Evolutionary conservation across 1,140 invertebrate genomes (phyloP).

Genomic region (Ladona fulva): DNA sequence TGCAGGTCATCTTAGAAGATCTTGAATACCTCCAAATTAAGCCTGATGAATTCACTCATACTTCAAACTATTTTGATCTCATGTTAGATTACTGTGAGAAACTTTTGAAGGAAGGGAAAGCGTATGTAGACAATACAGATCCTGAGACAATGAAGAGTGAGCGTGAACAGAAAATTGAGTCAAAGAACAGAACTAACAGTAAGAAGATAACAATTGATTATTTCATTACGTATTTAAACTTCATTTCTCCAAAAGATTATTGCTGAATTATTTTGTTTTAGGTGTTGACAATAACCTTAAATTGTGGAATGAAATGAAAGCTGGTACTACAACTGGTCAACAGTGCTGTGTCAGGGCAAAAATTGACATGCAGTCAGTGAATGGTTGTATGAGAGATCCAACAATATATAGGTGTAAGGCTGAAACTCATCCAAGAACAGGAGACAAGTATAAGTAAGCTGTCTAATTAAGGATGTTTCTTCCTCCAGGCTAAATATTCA

Average conservation of each 20-base stretch:
- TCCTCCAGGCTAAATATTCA: no score
- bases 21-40: conserved; percentile 84
- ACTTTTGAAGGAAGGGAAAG: conserved; percentile 77
- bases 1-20: conserved; percentile 87
- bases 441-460: conserved; percentile 87
- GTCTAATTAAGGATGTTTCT: no score
- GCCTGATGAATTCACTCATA: conserved; percentile 88
- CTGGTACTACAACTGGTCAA: conserved; percentile 65
- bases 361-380: conserved; percentile 93
- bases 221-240: no score
- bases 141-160: conserved; percentile 91
- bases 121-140: conserved; percentile 95
- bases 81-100: conserved; percentile 84
- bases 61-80: conserved; percentile 93
- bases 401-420: conserved; percentile 98
- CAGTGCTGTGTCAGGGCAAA: conserved; percentile 92
- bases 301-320: conserved; percentile 94
- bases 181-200: conserved; percentile 79
- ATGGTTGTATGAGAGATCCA: conserved; percentile 97
- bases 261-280: conserved; percentile 33
- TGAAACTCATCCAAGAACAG: conserved; percentile 86
- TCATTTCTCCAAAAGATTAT: background rate
- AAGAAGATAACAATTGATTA: conserved; percentile 31
- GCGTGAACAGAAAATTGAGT: conserved; percentile 81
- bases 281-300: conserved; percentile 77